phyloP scores from a whole-genome alignment of 2,888 invertebrate species.

The Leucoptera coffeella region DNA sequence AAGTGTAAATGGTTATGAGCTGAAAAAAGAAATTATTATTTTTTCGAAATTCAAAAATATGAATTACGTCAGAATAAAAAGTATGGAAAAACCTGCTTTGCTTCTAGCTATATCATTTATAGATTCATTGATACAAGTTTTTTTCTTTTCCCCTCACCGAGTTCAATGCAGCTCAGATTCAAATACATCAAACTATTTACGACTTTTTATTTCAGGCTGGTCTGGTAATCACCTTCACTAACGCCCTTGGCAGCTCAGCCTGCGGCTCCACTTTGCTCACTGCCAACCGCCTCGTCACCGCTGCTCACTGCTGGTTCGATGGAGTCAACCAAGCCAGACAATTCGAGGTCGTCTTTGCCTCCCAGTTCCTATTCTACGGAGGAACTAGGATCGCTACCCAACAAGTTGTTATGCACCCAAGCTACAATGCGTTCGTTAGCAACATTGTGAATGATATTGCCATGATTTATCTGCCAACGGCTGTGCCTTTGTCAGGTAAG shows the following conservation, averaged over 20 bases:
- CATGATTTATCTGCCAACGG: conserved; percentile 6
- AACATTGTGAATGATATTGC: conserved; percentile 7
- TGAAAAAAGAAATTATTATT: too few species aligned
- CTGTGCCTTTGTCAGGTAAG: conserved; percentile 6
- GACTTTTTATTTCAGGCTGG: conserved; percentile 6
- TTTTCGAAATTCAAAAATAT: too few species aligned
- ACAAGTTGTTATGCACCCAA: not conserved
- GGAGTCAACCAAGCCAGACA: conserved; percentile 6
- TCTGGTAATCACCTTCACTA: conserved; percentile 6
- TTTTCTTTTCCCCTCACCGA: too few species aligned
- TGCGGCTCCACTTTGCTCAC: conserved; percentile 8
- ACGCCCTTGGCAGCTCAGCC: conserved; percentile 6
- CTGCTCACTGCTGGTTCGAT: conserved; percentile 9
- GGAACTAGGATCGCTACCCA: conserved; percentile 6
- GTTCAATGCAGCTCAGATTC: not conserved
- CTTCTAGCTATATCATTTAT: too few species aligned
- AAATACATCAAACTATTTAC: not conserved
- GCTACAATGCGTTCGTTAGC: conserved; percentile 1
- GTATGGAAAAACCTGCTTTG: too few species aligned
- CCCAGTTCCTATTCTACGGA: conserved; percentile 7
- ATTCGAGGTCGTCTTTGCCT: conserved; percentile 7
- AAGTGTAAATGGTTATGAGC: too few species aligned
- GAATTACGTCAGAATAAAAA: too few species aligned
- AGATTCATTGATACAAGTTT: too few species aligned
- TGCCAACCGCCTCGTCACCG: conserved; percentile 7